A percentile compares a stretch with the other conserved stretches of the same genome.
Evolutionary conservation across 2,797 vertebrate species (phyloP).

Genomic region (Hybognathus amarus): DNA sequence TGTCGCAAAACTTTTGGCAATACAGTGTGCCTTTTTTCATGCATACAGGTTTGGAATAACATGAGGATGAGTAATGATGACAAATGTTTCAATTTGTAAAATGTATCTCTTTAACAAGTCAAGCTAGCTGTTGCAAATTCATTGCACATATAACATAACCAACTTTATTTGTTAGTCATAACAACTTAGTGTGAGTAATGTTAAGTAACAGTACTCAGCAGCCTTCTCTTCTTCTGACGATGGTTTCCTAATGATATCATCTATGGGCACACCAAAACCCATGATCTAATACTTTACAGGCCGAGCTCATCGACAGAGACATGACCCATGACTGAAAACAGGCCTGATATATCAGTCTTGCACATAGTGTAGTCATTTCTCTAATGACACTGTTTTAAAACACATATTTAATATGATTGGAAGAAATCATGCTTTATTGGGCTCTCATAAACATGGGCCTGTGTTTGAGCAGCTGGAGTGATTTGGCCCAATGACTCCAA

Average conservation of each 20-base stretch:
- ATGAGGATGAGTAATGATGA: neutral
- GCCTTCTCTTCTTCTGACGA: neutral
- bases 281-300: slow-evolving; percentile 51
- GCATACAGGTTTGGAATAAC: neutral
- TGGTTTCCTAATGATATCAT: slow-evolving; percentile 54
- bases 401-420: slow-evolving; percentile 55
- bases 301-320: slow-evolving; percentile 15
- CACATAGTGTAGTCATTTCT: slow-evolving; percentile 49
- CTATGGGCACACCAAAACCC: slow-evolving; percentile 44
- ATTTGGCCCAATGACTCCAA: slow-evolving; percentile 30
- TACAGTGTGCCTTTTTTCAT: neutral
- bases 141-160: neutral
- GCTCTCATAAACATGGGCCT: slow-evolving; percentile 48
- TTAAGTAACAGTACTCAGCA: slow-evolving; percentile 27
- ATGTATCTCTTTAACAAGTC: neutral
- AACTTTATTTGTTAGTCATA: slow-evolving; percentile 44
- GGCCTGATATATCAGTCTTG: slow-evolving; percentile 54
- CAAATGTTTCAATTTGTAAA: too few species aligned
- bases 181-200: slow-evolving; percentile 23
- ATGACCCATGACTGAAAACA: slow-evolving; percentile 34
- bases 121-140: slow-evolving; percentile 6
- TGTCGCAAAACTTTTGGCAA: too few species aligned
- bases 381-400: slow-evolving; percentile 56
- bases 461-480: slow-evolving; percentile 46
- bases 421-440: slow-evolving; percentile 56